phyloP scores from a whole-genome alignment of 2,888 invertebrate species.

The Ichneumoninae sp. region DNA sequence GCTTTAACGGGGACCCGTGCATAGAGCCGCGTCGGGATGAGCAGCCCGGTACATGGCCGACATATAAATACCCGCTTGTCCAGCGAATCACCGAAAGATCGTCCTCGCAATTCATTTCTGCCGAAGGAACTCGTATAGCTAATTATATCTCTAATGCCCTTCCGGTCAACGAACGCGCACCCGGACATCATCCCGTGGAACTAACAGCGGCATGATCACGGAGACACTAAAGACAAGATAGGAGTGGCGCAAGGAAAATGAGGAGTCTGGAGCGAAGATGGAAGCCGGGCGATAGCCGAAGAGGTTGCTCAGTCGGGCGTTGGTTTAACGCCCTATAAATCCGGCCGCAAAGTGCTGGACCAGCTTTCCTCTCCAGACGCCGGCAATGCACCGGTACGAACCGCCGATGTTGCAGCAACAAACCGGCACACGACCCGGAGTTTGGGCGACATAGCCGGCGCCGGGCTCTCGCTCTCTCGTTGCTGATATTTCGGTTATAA shows the following conservation, averaged over 20 bases:
- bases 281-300: conserved; percentile 65
- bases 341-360: conserved; percentile 74
- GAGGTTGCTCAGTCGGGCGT: conserved; percentile 74
- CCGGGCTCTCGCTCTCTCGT: neutral
- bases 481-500: conserved; percentile 8
- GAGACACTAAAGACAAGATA: conserved; percentile 2
- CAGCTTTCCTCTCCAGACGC: conserved; percentile 55
- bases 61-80: conserved; percentile 50
- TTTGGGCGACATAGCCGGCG: conserved; percentile 31
- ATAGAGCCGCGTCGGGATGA: conserved; percentile 44
- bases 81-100: conserved; percentile 25
- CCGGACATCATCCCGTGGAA: conserved; percentile 5
- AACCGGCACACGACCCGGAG: conserved; percentile 57
- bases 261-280: conserved; percentile 17
- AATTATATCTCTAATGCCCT: neutral
- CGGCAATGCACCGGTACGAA: conserved; percentile 15
- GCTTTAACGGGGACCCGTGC: conserved; percentile 43
- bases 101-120: neutral
- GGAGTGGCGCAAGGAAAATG: conserved; percentile 11
- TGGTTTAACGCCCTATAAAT: conserved; percentile 79
- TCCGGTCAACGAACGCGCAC: neutral
- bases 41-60: conserved; percentile 50
- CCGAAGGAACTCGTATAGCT: neutral
- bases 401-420: conserved; percentile 35
- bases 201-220: neutral